Evolutionary conservation across 2,113 vertebrate species (phyloP), one percentile per base, ranked within the genome.

Genomic region (Fregata magnificens): DNA sequence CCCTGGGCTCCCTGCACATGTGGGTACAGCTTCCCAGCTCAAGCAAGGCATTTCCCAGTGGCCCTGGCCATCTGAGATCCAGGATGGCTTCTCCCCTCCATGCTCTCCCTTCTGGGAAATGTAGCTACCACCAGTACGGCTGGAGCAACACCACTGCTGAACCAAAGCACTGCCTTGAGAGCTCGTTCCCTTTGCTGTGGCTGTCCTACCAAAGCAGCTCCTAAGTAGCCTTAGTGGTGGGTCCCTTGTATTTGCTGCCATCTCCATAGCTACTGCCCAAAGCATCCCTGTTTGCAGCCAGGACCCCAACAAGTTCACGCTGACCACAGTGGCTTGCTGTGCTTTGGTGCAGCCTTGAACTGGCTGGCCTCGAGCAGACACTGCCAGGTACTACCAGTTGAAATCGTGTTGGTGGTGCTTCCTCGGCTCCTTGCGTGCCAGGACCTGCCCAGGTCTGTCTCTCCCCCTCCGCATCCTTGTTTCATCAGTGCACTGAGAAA

Each of bases 351-450:
- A 36, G 49, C 24, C 32, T 36, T 34, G 32, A 81, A 63, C 50
- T 18, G 28, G 22, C 21, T 1, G 0, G n/a, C 32, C 31, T 59
- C 4, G 1, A 67, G 38, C 18, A 74, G 53, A 47, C 18, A 2
- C 20, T 53, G 16, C 9, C 50, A 38, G 67, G n/a, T 32, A 18
- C 17, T 16, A 32, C 34, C 22, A 44, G 31, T 2, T 63, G 58
- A 16, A 42, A 65, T 36, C 0, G 0, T 6, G 34, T 6, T 36
- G 11, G 31, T 47, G 52, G 29, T 59, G 11, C 16, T 45, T 67
- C 29, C 34, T 66, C 45, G 1, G 2, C 36, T 63, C 13, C 10
- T 16, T 2, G 1, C 2, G 0, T 31, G 26, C 70, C 3, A 1
- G 31, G 25, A 55, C 22, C n/a, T 36, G 25, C 10, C 55, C 32